Base-by-base conservation (phyloP, 2,113 vertebrate species). In the Ameiurus melas region DNA sequence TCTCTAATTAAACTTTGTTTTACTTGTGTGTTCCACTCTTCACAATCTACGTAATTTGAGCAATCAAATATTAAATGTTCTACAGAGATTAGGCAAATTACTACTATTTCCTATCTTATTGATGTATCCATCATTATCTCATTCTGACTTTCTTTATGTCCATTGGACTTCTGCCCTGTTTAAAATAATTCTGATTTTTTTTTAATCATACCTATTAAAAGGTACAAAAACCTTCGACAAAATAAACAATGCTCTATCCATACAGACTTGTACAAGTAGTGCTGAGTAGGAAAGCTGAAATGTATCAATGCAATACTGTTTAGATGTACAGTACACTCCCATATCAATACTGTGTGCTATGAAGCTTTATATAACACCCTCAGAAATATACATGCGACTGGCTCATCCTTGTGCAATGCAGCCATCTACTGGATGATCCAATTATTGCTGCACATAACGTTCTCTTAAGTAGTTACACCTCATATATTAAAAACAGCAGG, bases 341-440 rank as follows among this genome's bases (percentile, higher is more conserved):
- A 57, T 70, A 75, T 73, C 1, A 83, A n/a, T 58, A 57, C 36
- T 73, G 36, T 14, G 27, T 60, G 5, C 27, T 60, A 57, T 62
- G 30, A 80, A 51, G 60, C 33, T 75, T 85, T 58, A 55, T 33
- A 66, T 17, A 53, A 27, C 13, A 16, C 33, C 5, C 25, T 16
- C 7, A 53, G 22, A 27, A 53, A 53, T 30, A 22, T 3, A 16
- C 33, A 1, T 6, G 20, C 2, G 1, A 12, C 16, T 73, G n/a
- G 53, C 78, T 55, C n/a, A 55, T 51, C 53, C 30, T 86, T 90
- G 86, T 86, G 73, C 80, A 86, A 90, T 90, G 84, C 89, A 86
- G 75, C 75, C 84, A 88, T 58, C 88, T 90, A 53, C 84, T 86
- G 91, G 86, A 53, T 79, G 43, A 62, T 53, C 12, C 17, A 20